Percentiles rank a stretch among this genome's conserved stretches.
Conservation (phyloP, 2,888 invertebrate genomes). For the Chirona hameri region DNA sequence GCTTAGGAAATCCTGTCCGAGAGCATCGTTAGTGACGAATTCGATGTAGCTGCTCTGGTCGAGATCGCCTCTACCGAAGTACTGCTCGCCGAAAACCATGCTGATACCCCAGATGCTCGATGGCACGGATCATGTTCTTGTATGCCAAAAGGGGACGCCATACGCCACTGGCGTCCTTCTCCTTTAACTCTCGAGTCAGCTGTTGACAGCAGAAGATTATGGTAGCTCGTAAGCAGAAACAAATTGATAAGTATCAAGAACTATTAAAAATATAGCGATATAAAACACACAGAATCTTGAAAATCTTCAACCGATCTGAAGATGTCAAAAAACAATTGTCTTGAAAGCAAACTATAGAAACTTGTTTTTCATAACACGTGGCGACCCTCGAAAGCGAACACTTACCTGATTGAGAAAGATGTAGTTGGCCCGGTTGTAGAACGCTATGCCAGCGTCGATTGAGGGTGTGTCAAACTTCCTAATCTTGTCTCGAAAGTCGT, state of each 20-base stretch:
- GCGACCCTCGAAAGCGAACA: no score
- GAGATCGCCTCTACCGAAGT: slow-evolving; percentile 37
- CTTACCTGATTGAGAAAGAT: slow-evolving; percentile 45
- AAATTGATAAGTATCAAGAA: no score
- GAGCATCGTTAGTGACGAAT: slow-evolving; percentile 37
- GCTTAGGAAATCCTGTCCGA: slow-evolving; percentile 36
- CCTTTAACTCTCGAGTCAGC: slow-evolving; percentile 37
- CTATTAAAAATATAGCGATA: no score
- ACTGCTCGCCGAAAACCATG: slow-evolving; percentile 46
- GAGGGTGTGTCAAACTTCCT: slow-evolving; percentile 38
- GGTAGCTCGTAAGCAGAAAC: no score
- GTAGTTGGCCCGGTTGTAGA: slow-evolving; percentile 46
- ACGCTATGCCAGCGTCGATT: slow-evolving; percentile 42
- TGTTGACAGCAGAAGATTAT: neutral
- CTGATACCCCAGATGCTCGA: slow-evolving; percentile 51
- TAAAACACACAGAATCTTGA: no score
- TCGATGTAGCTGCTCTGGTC: slow-evolving; percentile 36
- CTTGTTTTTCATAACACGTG: no score
- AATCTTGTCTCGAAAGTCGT: slow-evolving; percentile 38
- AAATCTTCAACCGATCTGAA: no score
- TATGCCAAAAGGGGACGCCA: slow-evolving; percentile 49
- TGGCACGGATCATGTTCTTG: slow-evolving; percentile 50
- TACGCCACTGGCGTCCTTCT: slow-evolving; percentile 35
- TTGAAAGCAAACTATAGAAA: no score
- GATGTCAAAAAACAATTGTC: no score